phyloP scores from a whole-genome alignment of 2,113 vertebrate genomes.

The Macquaria ambigua region DNA sequence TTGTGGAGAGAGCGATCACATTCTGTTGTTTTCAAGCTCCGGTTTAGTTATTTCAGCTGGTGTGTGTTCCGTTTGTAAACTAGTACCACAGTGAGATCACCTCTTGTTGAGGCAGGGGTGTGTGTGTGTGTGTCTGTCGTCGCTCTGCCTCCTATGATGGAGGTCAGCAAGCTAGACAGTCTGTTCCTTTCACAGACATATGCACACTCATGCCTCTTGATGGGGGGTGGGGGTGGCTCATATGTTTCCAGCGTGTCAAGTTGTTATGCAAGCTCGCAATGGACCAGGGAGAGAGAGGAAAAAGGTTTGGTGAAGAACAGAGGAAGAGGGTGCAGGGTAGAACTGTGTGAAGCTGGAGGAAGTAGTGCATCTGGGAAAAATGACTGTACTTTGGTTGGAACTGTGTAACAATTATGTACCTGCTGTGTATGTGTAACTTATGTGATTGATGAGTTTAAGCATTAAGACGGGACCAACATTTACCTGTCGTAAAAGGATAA shows the following conservation, averaged over 20 bases:
- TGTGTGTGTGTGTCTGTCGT: slow-evolving; percentile 31
- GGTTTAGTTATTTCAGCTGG: slow-evolving; percentile 31
- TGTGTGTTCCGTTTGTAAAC: slow-evolving; percentile 7
- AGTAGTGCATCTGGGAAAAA: not conserved
- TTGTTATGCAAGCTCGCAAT: slow-evolving; percentile 49
- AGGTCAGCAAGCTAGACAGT: slow-evolving; percentile 30
- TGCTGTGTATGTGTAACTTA: not conserved
- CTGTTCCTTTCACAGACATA: slow-evolving; percentile 14
- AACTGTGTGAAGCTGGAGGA: not conserved
- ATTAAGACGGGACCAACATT: not conserved
- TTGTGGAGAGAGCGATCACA: not conserved
- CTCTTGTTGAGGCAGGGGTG: not conserved
- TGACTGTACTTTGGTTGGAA: not conserved
- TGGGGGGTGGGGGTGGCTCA: slow-evolving; percentile 10
- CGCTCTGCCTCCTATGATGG: slow-evolving; percentile 1
- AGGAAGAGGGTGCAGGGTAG: slow-evolving; percentile 1
- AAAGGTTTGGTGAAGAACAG: not conserved
- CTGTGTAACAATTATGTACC: not conserved
- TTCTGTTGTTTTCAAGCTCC: not conserved
- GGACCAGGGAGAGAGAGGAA: slow-evolving; percentile 8
- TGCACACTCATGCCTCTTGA: slow-evolving; percentile 24
- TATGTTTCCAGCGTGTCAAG: slow-evolving; percentile 42
- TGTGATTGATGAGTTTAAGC: not conserved
- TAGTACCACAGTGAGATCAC: not conserved
- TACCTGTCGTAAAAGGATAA: not conserved